Evolutionary conservation across 2,888 invertebrate genomes (phyloP).

Genomic region (Sinohyriopsis cumingii): DNA sequence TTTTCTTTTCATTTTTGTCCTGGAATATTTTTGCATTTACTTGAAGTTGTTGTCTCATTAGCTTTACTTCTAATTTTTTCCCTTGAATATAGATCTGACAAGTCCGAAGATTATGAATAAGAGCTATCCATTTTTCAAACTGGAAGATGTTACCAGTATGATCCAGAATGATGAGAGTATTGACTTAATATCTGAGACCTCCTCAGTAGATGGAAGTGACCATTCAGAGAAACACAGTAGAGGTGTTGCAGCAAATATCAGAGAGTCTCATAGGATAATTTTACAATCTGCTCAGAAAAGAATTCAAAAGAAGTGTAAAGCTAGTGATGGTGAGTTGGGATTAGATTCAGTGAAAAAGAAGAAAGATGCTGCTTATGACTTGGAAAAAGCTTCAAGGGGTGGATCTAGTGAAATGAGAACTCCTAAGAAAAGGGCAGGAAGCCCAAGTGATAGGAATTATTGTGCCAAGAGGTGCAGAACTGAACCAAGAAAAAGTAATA

Average conservation of each 20-base stretch:
- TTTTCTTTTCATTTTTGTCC: too few species aligned
- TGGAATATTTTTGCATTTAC: too few species aligned
- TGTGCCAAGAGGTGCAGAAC: constrained; percentile 35
- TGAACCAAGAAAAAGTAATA: constrained; percentile 37
- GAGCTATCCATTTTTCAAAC: constrained; percentile 37
- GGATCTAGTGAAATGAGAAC: not conserved
- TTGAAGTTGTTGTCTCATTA: too few species aligned
- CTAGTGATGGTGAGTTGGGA: too few species aligned
- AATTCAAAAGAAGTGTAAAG: too few species aligned
- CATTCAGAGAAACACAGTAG: constrained; percentile 1
- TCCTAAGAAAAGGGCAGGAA: constrained; percentile 5
- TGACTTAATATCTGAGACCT: constrained; percentile 26
- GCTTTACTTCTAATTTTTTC: constrained; percentile 1
- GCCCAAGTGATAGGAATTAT: not conserved
- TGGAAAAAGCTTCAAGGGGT: not conserved
- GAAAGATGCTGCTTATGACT: not conserved
- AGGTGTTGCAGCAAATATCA: too few species aligned
- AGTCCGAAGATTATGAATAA: constrained; percentile 21
- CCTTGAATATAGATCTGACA: constrained; percentile 16
- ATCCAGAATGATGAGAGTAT: constrained; percentile 38
- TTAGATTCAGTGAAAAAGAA: too few species aligned
- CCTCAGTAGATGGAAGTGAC: constrained; percentile 7
- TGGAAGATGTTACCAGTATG: constrained; percentile 43
- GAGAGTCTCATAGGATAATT: too few species aligned
- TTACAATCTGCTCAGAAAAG: too few species aligned